Percentiles rank a stretch among this genome's conserved stretches.
These are phyloP conservation scores for Chaetodon trifasciatus DNA, from an alignment of 2,797 vertebrate genomes.

Conservation along the genomic window DNA sequence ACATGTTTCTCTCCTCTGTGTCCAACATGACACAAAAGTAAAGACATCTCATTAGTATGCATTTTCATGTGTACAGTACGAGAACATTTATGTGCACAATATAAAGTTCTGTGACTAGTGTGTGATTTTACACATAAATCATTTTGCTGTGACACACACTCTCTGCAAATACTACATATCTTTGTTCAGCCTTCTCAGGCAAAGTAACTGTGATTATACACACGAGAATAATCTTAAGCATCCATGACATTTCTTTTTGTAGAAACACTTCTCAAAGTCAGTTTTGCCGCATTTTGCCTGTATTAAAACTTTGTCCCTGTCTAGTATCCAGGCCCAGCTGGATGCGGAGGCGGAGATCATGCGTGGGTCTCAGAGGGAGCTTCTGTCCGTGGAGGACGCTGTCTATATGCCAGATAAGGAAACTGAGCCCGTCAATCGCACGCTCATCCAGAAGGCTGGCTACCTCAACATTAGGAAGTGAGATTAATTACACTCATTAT, in stretches of 20 bases:
- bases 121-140: background rate
- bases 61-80: background rate
- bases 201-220: background rate
- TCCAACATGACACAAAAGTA: conserved; percentile 94
- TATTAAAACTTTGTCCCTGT: conserved; percentile 25
- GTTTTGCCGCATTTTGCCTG: background rate
- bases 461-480: conserved; percentile 99
- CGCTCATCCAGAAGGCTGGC: conserved; percentile 96
- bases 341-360: conserved; percentile 93
- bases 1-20: conserved; percentile 91
- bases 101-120: too few relatives aligned
- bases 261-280: background rate
- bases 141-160: background rate
- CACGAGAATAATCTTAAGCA: background rate
- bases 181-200: background rate
- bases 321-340: conserved; percentile 93
- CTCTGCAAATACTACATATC: background rate
- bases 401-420: conserved; percentile 95
- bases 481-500: conserved; percentile 64
- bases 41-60: conserved; percentile 2
- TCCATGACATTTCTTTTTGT: background rate
- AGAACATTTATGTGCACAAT: too few relatives aligned
- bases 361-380: conserved; percentile 91
- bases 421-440: conserved; percentile 90
- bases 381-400: conserved; percentile 91